Base-by-base conservation (phyloP, 2,888 invertebrate genomes). In the Cataglyphis cursor region DNA sequence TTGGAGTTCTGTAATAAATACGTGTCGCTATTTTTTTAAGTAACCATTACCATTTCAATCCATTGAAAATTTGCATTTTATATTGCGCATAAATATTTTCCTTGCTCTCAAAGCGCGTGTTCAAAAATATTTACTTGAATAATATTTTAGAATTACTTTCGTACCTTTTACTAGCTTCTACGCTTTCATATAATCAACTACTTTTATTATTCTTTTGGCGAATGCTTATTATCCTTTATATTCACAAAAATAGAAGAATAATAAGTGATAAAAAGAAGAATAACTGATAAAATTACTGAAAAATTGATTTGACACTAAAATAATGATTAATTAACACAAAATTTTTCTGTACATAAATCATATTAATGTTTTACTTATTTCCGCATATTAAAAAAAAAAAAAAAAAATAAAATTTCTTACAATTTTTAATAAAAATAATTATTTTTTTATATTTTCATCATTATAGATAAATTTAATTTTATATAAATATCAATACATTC, bases 41-140 rank as follows among this genome's bases (percentile, higher is more conserved):
- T 51, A 72, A 73, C 62, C 65, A 28, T 35, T 35, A 28, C n/a
- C 21, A n/a, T n/a, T 1, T 28, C 15, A 51, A 70, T 78, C 51
- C 70, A 64, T 76, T 68, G 72, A 44, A 87, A 85, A 87, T 87
- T 87, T 87, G 83, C 85, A 87, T 87, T 87, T 87, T 85, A 83
- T 87, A 73, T 64, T 68, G 59, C 61, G 38, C 61, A 73, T 83
- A 87, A 87, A 87, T 87, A 87, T 87, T 87, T 87, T 65, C 73
- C 35, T 18, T 41, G 51, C 35, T 48, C 38, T 68, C n/a, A 61
- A 48, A 68, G 38, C 51, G n/a, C 51, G 65, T 38, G 28, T 59
- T 35, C 31, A 44, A 28, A 85, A 59, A 83, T 61, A 78, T 28
- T 48, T 62, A 18, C 51, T 6, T 15, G 70, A 88, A 78, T 78